Percentiles rank a stretch among this genome's conserved stretches.
phyloP scores from a whole-genome alignment of 2,797 vertebrate species.

The Natrix natrix region DNA sequence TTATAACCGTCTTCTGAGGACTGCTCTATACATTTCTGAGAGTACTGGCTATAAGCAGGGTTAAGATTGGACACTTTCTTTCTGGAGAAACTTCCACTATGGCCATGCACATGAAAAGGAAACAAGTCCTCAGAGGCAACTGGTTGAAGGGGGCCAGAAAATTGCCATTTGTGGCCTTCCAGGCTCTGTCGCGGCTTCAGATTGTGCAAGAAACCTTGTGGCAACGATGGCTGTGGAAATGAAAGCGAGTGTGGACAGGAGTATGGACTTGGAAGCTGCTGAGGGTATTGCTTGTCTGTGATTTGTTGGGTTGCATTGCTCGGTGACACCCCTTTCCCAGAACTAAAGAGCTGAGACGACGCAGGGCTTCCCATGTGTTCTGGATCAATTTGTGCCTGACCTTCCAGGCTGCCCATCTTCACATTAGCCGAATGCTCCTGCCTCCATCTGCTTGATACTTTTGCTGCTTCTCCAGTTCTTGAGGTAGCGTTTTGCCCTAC shows the following conservation, averaged over 20 bases:
- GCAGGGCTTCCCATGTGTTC: conserved; percentile 77
- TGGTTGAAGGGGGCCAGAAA: conserved; percentile 84
- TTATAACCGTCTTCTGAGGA: conserved; percentile 89
- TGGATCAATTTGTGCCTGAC: conserved; percentile 81
- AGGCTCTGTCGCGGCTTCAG: conserved; percentile 90
- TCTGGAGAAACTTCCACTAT: conserved; percentile 83
- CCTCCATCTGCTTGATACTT: conserved; percentile 87
- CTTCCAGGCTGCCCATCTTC: conserved; percentile 85
- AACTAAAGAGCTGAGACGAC: conserved; percentile 83
- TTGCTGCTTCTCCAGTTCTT: conserved; percentile 85
- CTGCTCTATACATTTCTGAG: conserved; percentile 87
- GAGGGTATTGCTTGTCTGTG: conserved; percentile 80
- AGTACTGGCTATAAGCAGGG: conserved; percentile 88
- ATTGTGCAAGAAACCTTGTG: conserved; percentile 86
- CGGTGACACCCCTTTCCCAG: conserved; percentile 82
- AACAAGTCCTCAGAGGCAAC: conserved; percentile 91
- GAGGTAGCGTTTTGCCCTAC: conserved; percentile 88
- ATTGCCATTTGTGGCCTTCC: conserved; percentile 90
- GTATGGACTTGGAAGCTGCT: conserved; percentile 82
- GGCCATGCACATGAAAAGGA: conserved; percentile 84
- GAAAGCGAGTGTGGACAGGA: conserved; percentile 88
- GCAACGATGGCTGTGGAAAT: conserved; percentile 89
- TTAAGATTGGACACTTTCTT: conserved; percentile 92
- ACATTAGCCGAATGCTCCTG: conserved; percentile 85
- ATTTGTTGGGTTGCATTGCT: conserved; percentile 77